Evolutionary conservation across 1,140 invertebrate species (phyloP).

Genomic region (Tetramorium simillimum): DNA sequence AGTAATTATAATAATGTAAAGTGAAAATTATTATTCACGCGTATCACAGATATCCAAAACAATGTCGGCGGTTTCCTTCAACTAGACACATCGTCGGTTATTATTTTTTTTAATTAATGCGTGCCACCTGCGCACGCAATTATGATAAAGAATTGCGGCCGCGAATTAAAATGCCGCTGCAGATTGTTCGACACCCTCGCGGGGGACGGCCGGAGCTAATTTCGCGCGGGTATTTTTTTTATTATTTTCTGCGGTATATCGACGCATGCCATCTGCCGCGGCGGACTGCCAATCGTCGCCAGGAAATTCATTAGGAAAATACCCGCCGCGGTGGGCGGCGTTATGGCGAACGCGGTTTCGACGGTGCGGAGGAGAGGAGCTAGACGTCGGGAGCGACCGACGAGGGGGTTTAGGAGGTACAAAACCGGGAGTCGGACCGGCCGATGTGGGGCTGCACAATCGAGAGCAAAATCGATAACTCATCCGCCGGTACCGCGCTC

Average conservation of each 20-base stretch:
- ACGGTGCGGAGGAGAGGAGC: not conserved
- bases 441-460: slow-evolving; percentile 30
- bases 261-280: slow-evolving; percentile 51
- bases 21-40: not conserved
- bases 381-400: not conserved
- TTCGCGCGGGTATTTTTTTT: slow-evolving; percentile 18
- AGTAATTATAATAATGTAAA: not conserved
- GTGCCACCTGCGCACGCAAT: slow-evolving; percentile 25
- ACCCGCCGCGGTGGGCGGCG: slow-evolving; percentile 14
- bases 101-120: slow-evolving; percentile 39
- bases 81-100: not conserved
- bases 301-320: slow-evolving; percentile 61
- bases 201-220: slow-evolving; percentile 27
- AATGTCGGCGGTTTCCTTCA: not conserved
- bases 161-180: slow-evolving; percentile 45
- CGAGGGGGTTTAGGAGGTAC: not conserved
- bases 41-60: not conserved
- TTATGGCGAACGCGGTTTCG: slow-evolving; percentile 52
- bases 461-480: slow-evolving; percentile 60
- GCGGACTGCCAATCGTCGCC: slow-evolving; percentile 48
- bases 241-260: slow-evolving; percentile 33
- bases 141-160: slow-evolving; percentile 42
- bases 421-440: slow-evolving; percentile 43
- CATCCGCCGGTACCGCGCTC: slow-evolving; percentile 37
- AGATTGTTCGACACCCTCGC: slow-evolving; percentile 20